A percentile compares a stretch with the other conserved stretches of the same genome.
Evolutionary conservation across 2,888 invertebrate genomes (phyloP).

Genomic region (Apamea monoglypha): DNA sequence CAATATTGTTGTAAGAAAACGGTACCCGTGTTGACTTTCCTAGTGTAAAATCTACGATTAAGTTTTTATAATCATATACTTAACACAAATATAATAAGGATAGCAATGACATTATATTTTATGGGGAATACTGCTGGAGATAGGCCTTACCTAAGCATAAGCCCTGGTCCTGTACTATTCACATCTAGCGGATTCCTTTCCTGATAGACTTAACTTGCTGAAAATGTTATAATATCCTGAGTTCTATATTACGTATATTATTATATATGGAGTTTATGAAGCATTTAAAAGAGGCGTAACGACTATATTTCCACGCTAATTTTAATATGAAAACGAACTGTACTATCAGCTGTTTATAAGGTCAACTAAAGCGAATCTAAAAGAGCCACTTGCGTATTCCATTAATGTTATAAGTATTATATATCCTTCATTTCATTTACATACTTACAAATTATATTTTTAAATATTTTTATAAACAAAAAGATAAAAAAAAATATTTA

Average conservation of each 20-base stretch:
- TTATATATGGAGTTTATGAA: background rate
- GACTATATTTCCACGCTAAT: background rate
- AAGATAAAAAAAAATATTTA: no score
- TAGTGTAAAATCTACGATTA: background rate
- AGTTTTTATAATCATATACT: background rate
- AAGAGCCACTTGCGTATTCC: background rate
- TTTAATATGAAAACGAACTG: background rate
- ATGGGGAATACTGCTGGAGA: background rate
- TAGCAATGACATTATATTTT: background rate
- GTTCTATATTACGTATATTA: background rate
- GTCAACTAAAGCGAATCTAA: conserved; percentile 7
- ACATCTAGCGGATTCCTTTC: background rate
- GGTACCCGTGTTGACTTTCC: background rate
- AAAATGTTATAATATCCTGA: background rate
- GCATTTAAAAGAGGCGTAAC: background rate
- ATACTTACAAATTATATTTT: no score
- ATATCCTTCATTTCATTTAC: no score
- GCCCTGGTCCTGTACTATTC: background rate
- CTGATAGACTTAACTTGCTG: background rate
- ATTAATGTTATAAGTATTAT: background rate
- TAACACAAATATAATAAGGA: background rate
- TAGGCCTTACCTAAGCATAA: background rate
- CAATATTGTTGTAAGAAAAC: conserved; percentile 14
- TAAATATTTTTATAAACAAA: no score
- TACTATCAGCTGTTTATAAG: background rate